These are phyloP conservation scores for Struthidea cinerea DNA, from an alignment of 2,113 vertebrate species.

Conservation along the genomic window DNA sequence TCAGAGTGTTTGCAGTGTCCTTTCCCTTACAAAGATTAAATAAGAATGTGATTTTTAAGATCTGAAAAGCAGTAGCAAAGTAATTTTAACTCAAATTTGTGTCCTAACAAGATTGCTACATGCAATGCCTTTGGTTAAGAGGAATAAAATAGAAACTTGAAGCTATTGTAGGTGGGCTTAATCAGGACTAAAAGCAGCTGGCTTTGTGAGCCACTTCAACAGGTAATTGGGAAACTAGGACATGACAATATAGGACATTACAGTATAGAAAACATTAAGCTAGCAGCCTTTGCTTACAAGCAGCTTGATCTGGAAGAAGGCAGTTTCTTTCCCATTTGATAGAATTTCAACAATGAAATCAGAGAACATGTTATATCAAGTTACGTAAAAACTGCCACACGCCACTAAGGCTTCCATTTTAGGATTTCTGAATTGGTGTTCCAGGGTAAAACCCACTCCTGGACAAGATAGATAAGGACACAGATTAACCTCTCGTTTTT, in stretches of 20 bases:
- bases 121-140: neutral
- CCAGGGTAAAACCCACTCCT: neutral
- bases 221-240: neutral
- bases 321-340: neutral
- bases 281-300: neutral
- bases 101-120: neutral
- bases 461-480: neutral
- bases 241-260: neutral
- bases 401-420: neutral
- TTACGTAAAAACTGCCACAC: neutral
- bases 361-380: fast-evolving
- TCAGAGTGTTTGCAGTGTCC: neutral
- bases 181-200: neutral
- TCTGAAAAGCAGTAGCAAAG: neutral
- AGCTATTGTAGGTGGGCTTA: neutral
- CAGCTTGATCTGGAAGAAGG: neutral
- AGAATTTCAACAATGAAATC: neutral
- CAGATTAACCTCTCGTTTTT: neutral
- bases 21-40: neutral
- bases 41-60: neutral
- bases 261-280: neutral
- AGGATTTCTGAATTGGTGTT: neutral
- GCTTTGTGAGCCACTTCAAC: neutral
- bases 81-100: neutral
- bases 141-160: neutral